phyloP scores from a whole-genome alignment of 2,888 invertebrate species.

The Scaptomyza polygonia region DNA sequence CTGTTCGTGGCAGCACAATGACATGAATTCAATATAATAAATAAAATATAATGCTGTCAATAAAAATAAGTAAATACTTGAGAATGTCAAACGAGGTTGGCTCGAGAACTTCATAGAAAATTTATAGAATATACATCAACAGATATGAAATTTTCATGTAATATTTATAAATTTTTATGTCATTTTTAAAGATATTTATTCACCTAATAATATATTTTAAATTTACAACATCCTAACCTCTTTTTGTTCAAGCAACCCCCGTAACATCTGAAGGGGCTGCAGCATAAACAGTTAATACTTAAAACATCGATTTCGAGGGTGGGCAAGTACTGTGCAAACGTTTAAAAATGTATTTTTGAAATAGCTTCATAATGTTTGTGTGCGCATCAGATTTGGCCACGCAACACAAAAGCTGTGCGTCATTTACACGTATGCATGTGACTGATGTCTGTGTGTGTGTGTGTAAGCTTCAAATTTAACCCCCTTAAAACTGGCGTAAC shows the following conservation, averaged over 20 bases:
- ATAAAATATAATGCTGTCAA: slow-evolving; percentile 80
- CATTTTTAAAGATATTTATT: too few species aligned
- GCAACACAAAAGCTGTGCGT: slow-evolving; percentile 16
- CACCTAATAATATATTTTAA: too few species aligned
- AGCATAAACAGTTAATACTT: slow-evolving; percentile 49
- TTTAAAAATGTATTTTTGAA: slow-evolving; percentile 69
- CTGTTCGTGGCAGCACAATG: slow-evolving; percentile 75
- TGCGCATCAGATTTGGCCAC: slow-evolving; percentile 59
- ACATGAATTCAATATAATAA: slow-evolving; percentile 80
- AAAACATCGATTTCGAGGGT: slow-evolving; percentile 39
- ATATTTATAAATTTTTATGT: too few species aligned
- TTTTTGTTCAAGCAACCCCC: slow-evolving; percentile 10
- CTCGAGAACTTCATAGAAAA: not conserved
- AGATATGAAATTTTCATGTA: not conserved
- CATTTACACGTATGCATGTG: not conserved
- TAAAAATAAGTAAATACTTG: slow-evolving; percentile 76
- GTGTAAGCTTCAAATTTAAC: not conserved
- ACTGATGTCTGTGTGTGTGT: not conserved
- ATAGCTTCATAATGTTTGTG: slow-evolving; percentile 75
- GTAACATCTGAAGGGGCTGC: slow-evolving; percentile 5
- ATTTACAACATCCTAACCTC: too few species aligned
- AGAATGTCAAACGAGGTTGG: slow-evolving; percentile 35
- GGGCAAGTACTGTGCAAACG: slow-evolving; percentile 59
- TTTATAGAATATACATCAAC: not conserved
- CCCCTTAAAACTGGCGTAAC: not conserved